Base-by-base conservation (phyloP, 2,113 vertebrate genomes). In the Engystomops pustulosus region DNA sequence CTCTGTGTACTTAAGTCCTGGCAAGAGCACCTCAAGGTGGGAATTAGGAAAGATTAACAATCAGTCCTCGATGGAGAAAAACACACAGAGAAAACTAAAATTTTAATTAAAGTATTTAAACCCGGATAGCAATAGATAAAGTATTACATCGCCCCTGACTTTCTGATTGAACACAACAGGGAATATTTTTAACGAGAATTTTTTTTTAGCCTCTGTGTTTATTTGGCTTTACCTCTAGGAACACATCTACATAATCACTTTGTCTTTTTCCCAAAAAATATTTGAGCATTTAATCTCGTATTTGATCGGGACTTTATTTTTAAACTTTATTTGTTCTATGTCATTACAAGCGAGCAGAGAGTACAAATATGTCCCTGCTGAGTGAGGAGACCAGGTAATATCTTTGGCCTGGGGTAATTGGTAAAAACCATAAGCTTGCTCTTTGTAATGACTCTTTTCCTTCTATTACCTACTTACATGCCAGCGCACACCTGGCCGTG, bases 401-500 rank as follows among this genome's bases (percentile, higher is more conserved):
- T 70, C 82, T 78, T 78, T 85, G 72, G 44, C 72, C 58, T 55
- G 45, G 20, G 36, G 75, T 69, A 85, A 85, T 79, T 85, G 74
- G 83, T 85, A 85, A 85, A 78, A 79, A 70, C 45, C 65, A 69
- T 79, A 85, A 85, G 45, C 74, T 69, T 69, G 62, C 62, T 70
- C 49, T 79, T 79, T 30, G 62, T 84, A 76, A 84, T 47, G 69
- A 78, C 41, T 84, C 81, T 78, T 68, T 85, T 79, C 75, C 62
- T 69, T 85, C 47, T 85, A 79, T 41, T 55, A 53, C 65, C 47
- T 79, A 51, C 17, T 58, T 70, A 79, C 65, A 85, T 85, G 83
- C 83, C 75, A 85, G 62, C 34, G 70, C 62, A 85, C 83, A 85
- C 83, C 83, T 79, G 76, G 47, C 15, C 4, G 49, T 85, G 83